Base-by-base conservation (phyloP, 2,888 invertebrate genomes). In the Empis stercorea region DNA sequence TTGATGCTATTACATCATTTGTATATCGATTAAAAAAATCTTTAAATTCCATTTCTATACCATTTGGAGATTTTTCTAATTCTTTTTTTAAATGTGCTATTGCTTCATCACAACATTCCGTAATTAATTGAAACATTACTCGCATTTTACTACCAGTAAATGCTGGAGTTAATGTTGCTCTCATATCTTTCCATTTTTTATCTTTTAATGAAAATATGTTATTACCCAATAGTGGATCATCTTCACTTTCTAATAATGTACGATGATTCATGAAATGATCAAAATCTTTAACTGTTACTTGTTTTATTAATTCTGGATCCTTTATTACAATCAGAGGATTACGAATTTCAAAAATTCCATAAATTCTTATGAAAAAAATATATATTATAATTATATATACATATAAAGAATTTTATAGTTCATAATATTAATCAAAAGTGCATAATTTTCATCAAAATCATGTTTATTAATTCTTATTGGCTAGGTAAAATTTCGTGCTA, bases 261-360 rank as follows among this genome's bases (percentile, higher is more conserved):
- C 70, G 65, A 54, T 74, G 74, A 56, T 76, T 73, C 0, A 71
- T 52, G 55, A 76, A 76, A 52, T 72, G 71, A 40, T 76, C 76
- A 37, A 78, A 78, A 51, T 78, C 74, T 54, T 76, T 78, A 1
- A 78, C 67, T 0, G 73, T 70, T 16, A 76, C 70, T 39, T 60
- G 66, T 51, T 75, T 76, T 3, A 76, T 64, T n/a, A 76, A 47
- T 37, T 77, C 76, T 0, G 74, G 73, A 56, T 77, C 76, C 2
- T 72, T 64, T 13, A 78, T 61, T 32, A 76, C 50, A 4, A 73
- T 47, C 0, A 71, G 47, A 0, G 73, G 73, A 0, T 50, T 52
- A 0, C 62, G 48, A 27, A 75, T 68, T 54, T 74, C 73, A 49
- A 65, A 75, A 30, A 64, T 56, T 2, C 76, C 76, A 5, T 65